A percentile compares a stretch with the other conserved stretches of the same genome.
Conservation (phyloP, 2,797 vertebrate species). For the Sebastiscus tertius region DNA sequence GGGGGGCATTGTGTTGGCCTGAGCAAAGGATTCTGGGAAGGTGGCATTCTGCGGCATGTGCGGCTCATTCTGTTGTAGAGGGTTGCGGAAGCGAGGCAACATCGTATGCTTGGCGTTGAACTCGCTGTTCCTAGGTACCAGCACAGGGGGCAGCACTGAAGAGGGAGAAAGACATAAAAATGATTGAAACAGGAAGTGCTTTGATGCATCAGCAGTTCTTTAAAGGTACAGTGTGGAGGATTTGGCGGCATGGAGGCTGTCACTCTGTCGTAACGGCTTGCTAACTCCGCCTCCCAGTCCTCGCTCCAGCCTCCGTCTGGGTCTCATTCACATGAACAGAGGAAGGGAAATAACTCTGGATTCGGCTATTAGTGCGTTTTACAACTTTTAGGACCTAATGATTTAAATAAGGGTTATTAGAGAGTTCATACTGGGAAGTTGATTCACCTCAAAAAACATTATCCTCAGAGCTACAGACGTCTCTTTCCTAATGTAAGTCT, state of each 20-base stretch:
- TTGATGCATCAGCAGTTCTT: neutral
- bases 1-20: slow-evolving; percentile 86
- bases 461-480: too few relatives aligned
- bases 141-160: slow-evolving; percentile 95
- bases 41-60: slow-evolving; percentile 98
- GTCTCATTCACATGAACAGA: too few relatives aligned
- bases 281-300: too few relatives aligned
- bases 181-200: neutral
- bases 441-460: too few relatives aligned
- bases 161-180: neutral
- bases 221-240: neutral
- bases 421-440: too few relatives aligned
- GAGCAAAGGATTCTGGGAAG: slow-evolving; percentile 93
- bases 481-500: too few relatives aligned
- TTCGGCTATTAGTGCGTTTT: too few relatives aligned
- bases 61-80: slow-evolving; percentile 92
- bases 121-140: slow-evolving; percentile 98
- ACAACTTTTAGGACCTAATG: too few relatives aligned
- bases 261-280: too few relatives aligned
- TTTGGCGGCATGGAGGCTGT: neutral
- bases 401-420: too few relatives aligned
- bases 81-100: slow-evolving; percentile 95
- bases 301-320: too few relatives aligned
- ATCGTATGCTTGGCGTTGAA: slow-evolving; percentile 99
- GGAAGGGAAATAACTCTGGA: too few relatives aligned